These are phyloP conservation scores for Hecatera dysodea DNA, from an alignment of 2,888 invertebrate species.

Conservation along the genomic window DNA sequence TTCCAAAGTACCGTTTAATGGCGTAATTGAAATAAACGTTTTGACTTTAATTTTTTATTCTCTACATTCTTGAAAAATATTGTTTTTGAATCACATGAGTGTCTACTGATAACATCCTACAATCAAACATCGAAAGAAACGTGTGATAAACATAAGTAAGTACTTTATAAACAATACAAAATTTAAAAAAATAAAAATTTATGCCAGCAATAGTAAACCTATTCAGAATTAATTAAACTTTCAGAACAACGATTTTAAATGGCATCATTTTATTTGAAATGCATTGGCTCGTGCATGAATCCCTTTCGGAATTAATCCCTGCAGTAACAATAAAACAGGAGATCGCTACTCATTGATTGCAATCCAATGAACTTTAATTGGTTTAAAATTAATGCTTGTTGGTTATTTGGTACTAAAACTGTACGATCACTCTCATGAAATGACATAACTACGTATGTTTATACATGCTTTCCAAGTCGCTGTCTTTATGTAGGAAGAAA, in stretches of 20 bases:
- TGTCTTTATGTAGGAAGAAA: too few species aligned
- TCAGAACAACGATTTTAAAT: slow-evolving; percentile 5
- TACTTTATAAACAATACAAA: too few species aligned
- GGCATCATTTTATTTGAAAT: slow-evolving; percentile 19
- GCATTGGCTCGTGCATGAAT: slow-evolving; percentile 19
- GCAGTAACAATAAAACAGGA: slow-evolving; percentile 25
- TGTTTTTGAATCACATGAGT: too few species aligned
- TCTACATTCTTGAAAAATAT: too few species aligned
- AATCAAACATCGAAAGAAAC: too few species aligned
- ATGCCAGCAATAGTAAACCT: neutral
- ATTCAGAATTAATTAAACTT: slow-evolving; percentile 6
- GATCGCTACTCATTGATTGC: slow-evolving; percentile 12
- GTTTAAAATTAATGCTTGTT: neutral
- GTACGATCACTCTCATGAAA: neutral
- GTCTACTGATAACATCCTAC: too few species aligned
- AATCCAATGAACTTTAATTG: slow-evolving; percentile 18
- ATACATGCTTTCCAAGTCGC: too few species aligned
- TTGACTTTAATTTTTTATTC: too few species aligned
- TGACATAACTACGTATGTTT: too few species aligned
- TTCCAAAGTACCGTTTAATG: too few species aligned
- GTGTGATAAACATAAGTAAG: too few species aligned
- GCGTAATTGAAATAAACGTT: too few species aligned
- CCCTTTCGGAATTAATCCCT: neutral
- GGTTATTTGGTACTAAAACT: neutral
- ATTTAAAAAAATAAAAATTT: neutral